phyloP scores from a whole-genome alignment of 2,797 vertebrate genomes.

The Enteromius anoplus region DNA sequence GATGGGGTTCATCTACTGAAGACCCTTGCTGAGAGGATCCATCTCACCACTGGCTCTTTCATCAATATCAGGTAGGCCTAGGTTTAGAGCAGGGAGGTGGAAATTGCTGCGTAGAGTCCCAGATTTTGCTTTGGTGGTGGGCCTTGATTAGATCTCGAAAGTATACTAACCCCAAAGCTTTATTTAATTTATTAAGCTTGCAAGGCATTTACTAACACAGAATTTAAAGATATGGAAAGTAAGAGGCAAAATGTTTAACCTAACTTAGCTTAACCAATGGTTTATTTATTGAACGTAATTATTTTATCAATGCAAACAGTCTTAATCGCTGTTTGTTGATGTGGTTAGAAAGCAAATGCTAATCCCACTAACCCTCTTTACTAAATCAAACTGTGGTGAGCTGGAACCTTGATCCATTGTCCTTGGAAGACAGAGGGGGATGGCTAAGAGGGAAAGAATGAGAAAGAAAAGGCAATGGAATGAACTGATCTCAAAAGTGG shows the following conservation, averaged over 20 bases:
- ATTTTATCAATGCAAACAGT: background rate
- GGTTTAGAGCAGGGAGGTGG: background rate
- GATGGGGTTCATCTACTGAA: conserved; percentile 84
- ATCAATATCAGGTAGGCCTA: conserved; percentile 87
- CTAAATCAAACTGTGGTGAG: conserved; percentile 56
- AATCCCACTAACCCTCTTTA: conserved; percentile 23
- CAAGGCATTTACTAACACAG: background rate
- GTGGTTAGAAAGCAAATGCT: conserved; percentile 27
- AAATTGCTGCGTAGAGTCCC: background rate
- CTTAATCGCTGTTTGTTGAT: conserved; percentile 10
- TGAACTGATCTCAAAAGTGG: conserved; percentile 31
- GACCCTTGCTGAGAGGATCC: conserved; percentile 83
- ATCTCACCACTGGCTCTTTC: conserved; percentile 81
- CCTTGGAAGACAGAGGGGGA: conserved; percentile 27
- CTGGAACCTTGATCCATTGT: conserved; percentile 49
- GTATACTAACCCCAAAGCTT: background rate
- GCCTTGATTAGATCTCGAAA: background rate
- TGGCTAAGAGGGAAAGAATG: conserved; percentile 30
- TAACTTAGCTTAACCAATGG: conserved; percentile 5
- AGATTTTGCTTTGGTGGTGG: conserved; percentile 11
- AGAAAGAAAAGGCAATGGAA: conserved; percentile 42
- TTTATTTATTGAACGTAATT: background rate
- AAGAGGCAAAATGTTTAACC: conserved; percentile 9
- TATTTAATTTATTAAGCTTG: background rate
- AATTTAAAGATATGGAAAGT: background rate